Base-by-base conservation (phyloP, 2,797 vertebrate species). In the Lateolabrax maculatus region DNA sequence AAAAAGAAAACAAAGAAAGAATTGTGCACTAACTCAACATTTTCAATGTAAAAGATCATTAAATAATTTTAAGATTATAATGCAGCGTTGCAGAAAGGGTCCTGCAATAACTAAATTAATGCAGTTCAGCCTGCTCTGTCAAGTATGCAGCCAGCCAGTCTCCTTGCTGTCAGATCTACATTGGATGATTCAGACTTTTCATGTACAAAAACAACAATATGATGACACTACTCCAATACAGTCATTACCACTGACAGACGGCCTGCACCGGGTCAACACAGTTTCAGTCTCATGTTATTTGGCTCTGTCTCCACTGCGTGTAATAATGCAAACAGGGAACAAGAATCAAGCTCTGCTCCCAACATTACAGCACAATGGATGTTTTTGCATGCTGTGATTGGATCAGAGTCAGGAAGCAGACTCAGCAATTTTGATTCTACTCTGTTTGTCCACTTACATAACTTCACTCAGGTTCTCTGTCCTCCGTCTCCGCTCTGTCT, bases 401-500 rank as follows among this genome's bases (percentile, higher is more conserved):
- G 56, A 72, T 62, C 63, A 46, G 48, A 81, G 70, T 64, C 11
- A 52, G 56, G 34, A 23, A 85, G 48, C 71, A 67, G 3, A 65
- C 66, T 77, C 70, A 83, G 84, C 83, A 71, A 11, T 80, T 83
- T 49, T 57, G 75, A 82, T 79, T 80, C 55, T 67, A 62, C 79
- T 27, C 11, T 0, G 43, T 78, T 66, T 39, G 48, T 58, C 67
- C n/a, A 51, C 78, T 91, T 87, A 86, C 53, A 65, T 88, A 93
- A 92, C 80, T 74, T 84, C 70, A 27, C 65, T 76, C 64, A 56
- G 62, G 57, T 53, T 61, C 62, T 72, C 68, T 37, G 31, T 53
- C 48, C 51, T 58, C 71, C 23, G 18, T 57, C 75, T n/a, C 19
- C 68, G 49, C 79, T 71, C 64, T 53, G 56, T 56, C 66, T 48